Evolutionary conservation across 2,888 invertebrate species (phyloP).

Genomic region (Octonoba sinensis): DNA sequence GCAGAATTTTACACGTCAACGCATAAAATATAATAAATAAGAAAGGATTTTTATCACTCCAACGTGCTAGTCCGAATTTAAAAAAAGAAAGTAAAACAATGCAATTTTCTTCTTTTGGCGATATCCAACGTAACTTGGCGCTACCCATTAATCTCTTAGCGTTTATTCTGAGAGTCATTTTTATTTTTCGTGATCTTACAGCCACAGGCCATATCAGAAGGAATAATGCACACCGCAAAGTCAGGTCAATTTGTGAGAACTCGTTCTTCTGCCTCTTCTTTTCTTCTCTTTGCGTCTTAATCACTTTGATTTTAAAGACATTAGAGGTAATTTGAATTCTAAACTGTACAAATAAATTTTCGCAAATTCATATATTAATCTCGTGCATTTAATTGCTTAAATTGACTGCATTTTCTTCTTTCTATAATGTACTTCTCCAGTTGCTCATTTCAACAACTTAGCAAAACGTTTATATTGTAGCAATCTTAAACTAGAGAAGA

Average conservation of each 20-base stretch:
- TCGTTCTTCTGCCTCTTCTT: conserved; percentile 8
- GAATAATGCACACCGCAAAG: conserved; percentile 23
- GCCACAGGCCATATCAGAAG: conserved; percentile 3
- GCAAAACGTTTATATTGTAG: no score
- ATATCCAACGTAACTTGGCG: not conserved
- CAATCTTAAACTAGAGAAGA: no score
- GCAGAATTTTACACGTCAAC: not conserved
- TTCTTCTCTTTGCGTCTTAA: not conserved
- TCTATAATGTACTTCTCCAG: no score
- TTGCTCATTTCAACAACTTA: no score
- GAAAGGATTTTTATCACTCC: conserved; percentile 9
- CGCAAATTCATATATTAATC: no score
- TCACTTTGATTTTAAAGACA: no score
- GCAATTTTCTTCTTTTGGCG: conserved; percentile 5
- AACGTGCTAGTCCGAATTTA: not conserved
- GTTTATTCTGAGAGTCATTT: no score
- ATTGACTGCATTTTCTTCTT: no score
- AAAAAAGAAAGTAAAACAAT: not conserved
- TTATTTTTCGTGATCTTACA: conserved; percentile 20
- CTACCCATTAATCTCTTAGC: no score
- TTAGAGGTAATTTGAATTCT: no score
- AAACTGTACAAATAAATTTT: no score
- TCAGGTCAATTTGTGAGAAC: conserved; percentile 22
- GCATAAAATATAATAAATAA: conserved; percentile 1
- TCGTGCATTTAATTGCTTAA: no score